These are phyloP conservation scores for Eumeta japonica DNA, from an alignment of 1,140 invertebrate genomes.

Conservation along the genomic window DNA sequence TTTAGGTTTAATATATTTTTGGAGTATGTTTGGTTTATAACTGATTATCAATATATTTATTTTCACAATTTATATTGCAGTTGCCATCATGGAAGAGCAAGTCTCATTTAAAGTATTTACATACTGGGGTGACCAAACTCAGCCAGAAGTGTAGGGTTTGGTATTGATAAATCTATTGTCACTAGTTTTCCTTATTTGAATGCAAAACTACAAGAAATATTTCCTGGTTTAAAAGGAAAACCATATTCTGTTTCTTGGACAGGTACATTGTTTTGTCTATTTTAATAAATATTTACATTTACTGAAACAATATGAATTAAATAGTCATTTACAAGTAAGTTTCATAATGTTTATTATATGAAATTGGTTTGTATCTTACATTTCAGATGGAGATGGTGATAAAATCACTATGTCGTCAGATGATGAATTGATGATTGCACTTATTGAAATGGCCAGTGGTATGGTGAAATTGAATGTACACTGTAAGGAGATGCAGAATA, in stretches of 20 bases:
- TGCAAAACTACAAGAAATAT: constrained; percentile 57
- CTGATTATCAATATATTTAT: no score
- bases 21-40: no score
- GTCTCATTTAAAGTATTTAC: constrained; percentile 39
- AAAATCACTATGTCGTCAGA: constrained; percentile 63
- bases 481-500: no score
- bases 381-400: constrained; percentile 56
- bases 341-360: no score
- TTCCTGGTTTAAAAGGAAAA: constrained; percentile 48
- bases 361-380: no score
- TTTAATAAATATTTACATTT: no score
- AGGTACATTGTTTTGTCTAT: constrained; percentile 49
- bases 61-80: constrained; percentile 8
- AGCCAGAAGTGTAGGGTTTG: constrained; percentile 61
- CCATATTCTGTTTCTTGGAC: constrained; percentile 59
- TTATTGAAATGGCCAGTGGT: constrained; percentile 24
- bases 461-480: neutral
- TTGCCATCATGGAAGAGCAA: constrained; percentile 34
- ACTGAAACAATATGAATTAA: no score
- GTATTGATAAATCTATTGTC: constrained; percentile 48
- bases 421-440: constrained; percentile 65
- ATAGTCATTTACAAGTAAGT: no score
- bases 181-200: constrained; percentile 53
- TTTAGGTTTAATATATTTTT: no score
- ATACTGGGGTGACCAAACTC: constrained; percentile 21